Base-by-base conservation (phyloP, 2,113 vertebrate species). In the Capreolus pygargus region DNA sequence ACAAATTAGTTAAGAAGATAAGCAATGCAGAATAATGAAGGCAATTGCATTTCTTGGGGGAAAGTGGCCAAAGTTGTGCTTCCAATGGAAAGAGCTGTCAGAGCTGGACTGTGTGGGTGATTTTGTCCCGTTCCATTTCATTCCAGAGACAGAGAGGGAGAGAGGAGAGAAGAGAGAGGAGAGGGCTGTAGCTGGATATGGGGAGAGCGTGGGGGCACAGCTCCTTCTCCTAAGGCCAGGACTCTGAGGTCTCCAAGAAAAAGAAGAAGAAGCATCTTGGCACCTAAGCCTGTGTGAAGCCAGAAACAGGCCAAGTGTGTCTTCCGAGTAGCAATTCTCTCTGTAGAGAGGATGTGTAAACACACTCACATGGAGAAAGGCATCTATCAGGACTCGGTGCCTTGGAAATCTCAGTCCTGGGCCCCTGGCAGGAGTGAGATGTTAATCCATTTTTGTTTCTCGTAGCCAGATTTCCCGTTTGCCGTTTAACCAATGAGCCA, bases 81-180 rank as follows among this genome's bases (percentile, higher is more conserved):
- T 57, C 19, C 30, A 33, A 1, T 1, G 61, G 96, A 87, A 89
- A 90, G 45, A 57, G 25, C 30, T 45, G 2, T 43, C 3, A 14
- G 50, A 57, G 54, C 70, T 54, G 23, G n/a, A 84, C 43, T 85
- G 3, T 57, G 36, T 50, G 58, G 52, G 13, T 55, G 6, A 7
- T 81, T 57, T 92, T 74, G 47, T 83, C n/a, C 45, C n/a, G 1
- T 86, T 76, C 12, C 6, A 14, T 70, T 55, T 88, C 52, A 70
- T 88, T 61, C 39, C 33, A 84, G 45, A 70, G 19, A 39, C n/a
- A 39, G 39, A 1, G 21, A n/a, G 28, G 27, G 50, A 39, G 27
- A 4, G 13, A 8, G 27, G 28, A 0, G 19, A 4, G 23, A 7
- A 27, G 16, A 1, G 19, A 17, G 6, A 6, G 39, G 7, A 1